These are phyloP conservation scores for Struthio camelus DNA, from an alignment of 2,113 vertebrate genomes.

Conservation along the genomic window DNA sequence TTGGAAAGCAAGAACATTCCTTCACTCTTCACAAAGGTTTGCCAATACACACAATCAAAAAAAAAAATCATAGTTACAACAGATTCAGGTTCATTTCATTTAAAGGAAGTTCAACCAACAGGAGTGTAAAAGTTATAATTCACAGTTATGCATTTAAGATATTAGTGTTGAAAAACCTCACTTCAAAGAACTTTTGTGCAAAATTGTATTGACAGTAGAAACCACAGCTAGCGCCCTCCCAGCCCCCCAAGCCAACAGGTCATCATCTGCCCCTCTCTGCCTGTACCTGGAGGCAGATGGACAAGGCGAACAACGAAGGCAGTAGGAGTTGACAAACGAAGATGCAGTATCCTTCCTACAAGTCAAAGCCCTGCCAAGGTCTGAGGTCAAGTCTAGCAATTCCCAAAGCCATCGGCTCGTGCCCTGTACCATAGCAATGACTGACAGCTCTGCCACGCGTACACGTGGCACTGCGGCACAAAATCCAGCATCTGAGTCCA, in stretches of 20 bases:
- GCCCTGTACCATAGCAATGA: accelerated
- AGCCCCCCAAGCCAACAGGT: background rate
- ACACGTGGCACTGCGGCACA: accelerated
- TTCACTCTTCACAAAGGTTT: constrained; percentile 61
- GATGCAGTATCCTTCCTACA: constrained; percentile 53
- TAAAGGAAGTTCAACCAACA: constrained; percentile 65
- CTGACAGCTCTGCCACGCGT: background rate
- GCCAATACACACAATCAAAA: constrained; percentile 62
- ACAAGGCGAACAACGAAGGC: background rate
- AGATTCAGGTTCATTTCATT: constrained; percentile 53
- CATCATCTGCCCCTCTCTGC: background rate
- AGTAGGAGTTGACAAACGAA: constrained; percentile 15
- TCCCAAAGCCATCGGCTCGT: constrained; percentile 32
- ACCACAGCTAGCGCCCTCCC: constrained; percentile 39
- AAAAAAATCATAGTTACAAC: constrained; percentile 60
- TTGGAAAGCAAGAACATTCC: constrained; percentile 51
- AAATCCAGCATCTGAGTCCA: background rate
- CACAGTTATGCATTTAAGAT: constrained; percentile 71
- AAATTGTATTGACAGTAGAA: constrained; percentile 63
- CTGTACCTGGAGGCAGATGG: background rate
- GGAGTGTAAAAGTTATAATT: constrained; percentile 71
- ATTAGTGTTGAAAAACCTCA: constrained; percentile 68
- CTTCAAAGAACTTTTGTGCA: constrained; percentile 68
- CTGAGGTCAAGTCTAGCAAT: constrained; percentile 28
- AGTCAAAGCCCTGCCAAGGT: constrained; percentile 50